Percentiles rank a stretch among this genome's conserved stretches.
Conservation (phyloP, 2,888 invertebrate species). For the Dolichopus griseipennis region DNA sequence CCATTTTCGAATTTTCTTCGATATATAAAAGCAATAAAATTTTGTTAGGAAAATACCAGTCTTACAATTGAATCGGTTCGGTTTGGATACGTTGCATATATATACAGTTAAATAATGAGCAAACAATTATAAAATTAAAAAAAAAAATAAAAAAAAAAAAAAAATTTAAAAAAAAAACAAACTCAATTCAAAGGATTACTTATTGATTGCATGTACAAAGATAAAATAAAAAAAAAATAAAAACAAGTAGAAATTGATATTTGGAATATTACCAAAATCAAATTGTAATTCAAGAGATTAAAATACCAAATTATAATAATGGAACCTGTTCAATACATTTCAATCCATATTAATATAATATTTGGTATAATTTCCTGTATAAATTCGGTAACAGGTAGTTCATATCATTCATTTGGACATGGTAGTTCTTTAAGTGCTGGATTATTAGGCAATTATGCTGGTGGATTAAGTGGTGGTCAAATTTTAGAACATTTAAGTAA, state of each 20-base stretch:
- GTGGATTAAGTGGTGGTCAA: neutral
- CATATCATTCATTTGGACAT: neutral
- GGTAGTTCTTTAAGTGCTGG: neutral
- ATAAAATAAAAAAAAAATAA: neutral
- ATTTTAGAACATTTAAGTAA: neutral
- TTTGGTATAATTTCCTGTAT: neutral
- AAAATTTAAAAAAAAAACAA: neutral
- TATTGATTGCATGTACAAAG: too few relatives aligned
- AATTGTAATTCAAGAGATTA: neutral
- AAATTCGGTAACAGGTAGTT: neutral
- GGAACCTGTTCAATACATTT: neutral
- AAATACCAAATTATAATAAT: neutral
- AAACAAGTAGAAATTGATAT: neutral
- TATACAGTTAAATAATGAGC: neutral
- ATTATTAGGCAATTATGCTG: neutral
- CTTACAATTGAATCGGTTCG: constrained; percentile 3
- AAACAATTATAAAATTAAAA: neutral
- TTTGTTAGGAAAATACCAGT: neutral
- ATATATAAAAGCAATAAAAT: constrained; percentile 3
- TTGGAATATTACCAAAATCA: neutral
- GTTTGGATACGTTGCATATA: neutral
- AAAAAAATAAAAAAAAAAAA: neutral
- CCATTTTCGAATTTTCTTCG: neutral
- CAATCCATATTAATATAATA: neutral
- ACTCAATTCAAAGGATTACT: neutral